These are phyloP conservation scores for Drosophila sp. DNA, from an alignment of 1,140 invertebrate genomes.

Conservation along the genomic window DNA sequence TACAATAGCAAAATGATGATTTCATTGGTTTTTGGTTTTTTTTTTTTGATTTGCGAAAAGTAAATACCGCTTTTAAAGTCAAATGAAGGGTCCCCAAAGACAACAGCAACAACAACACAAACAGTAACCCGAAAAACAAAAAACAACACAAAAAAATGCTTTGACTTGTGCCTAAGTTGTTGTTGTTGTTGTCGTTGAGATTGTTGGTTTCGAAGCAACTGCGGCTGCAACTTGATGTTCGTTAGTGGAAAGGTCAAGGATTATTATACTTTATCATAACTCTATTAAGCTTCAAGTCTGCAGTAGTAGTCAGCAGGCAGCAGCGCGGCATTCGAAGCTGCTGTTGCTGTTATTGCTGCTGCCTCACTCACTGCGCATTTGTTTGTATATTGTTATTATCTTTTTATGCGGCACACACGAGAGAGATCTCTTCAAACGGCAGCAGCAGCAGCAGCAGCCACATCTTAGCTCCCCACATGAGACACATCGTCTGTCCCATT, in stretches of 20 bases:
- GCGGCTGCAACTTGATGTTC: slow-evolving; percentile 53
- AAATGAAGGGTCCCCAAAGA: slow-evolving; percentile 49
- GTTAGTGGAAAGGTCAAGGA: slow-evolving; percentile 75
- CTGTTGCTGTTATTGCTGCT: slow-evolving; percentile 14
- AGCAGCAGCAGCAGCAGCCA: slow-evolving; percentile 15
- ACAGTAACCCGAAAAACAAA: slow-evolving; percentile 28
- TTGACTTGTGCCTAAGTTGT: slow-evolving; percentile 58
- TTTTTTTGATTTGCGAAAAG: slow-evolving; percentile 38
- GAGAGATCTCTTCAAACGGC: slow-evolving; percentile 50
- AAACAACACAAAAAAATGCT: slow-evolving; percentile 46
- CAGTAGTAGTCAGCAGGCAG: slow-evolving; percentile 34
- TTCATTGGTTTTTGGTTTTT: no score
- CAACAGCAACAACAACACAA: slow-evolving; percentile 1
- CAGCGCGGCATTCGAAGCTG: slow-evolving; percentile 15
- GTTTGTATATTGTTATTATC: slow-evolving; percentile 74
- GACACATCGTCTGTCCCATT: background rate
- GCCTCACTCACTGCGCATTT: slow-evolving; percentile 55
- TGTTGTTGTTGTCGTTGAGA: slow-evolving; percentile 23
- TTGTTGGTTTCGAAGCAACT: slow-evolving; percentile 1
- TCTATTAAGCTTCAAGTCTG: slow-evolving; percentile 67
- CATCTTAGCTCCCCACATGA: slow-evolving; percentile 19
- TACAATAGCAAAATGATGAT: no score
- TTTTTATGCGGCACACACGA: slow-evolving; percentile 58
- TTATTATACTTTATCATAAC: slow-evolving; percentile 80
- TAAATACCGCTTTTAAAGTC: slow-evolving; percentile 56